These are phyloP conservation scores for Silurus glanis DNA, from an alignment of 2,113 vertebrate genomes.

Conservation along the genomic window DNA sequence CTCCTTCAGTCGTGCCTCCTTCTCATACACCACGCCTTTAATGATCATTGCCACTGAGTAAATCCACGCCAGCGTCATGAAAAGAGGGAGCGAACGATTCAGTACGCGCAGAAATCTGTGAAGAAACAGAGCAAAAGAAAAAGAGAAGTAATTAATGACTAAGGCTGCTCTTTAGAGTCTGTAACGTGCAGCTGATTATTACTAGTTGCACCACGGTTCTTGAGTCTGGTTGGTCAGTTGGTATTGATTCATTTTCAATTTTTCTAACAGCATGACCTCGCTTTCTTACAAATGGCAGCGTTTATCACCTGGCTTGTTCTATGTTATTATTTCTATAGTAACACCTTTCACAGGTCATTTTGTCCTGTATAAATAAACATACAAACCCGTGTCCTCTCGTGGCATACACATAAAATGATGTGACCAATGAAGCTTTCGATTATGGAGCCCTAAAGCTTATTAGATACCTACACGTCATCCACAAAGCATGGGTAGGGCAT, in stretches of 20 bases:
- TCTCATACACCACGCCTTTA: slow-evolving; percentile 88
- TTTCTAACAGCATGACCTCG: not conserved
- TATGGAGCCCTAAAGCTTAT: not conserved
- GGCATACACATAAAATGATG: not conserved
- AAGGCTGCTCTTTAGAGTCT: not conserved
- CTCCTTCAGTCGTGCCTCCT: slow-evolving; percentile 85
- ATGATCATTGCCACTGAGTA: slow-evolving; percentile 91
- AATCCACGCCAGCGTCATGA: slow-evolving; percentile 91
- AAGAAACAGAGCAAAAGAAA: not conserved
- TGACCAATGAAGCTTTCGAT: not conserved
- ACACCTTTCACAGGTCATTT: not conserved
- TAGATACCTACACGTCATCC: slow-evolving; percentile 80
- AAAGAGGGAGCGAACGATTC: slow-evolving; percentile 85
- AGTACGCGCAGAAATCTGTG: slow-evolving; percentile 83
- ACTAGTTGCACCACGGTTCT: not conserved
- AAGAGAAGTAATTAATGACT: no score
- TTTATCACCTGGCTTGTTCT: not conserved
- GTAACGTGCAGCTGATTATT: not conserved
- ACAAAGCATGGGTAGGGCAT: slow-evolving; percentile 92
- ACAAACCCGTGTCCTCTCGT: not conserved
- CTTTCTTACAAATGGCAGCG: not conserved
- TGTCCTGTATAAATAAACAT: no score
- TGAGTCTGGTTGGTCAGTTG: not conserved
- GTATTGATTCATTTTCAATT: not conserved
- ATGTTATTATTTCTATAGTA: not conserved